Base-by-base conservation (phyloP, 1,140 invertebrate genomes). In the Rhagoletis zephyria region DNA sequence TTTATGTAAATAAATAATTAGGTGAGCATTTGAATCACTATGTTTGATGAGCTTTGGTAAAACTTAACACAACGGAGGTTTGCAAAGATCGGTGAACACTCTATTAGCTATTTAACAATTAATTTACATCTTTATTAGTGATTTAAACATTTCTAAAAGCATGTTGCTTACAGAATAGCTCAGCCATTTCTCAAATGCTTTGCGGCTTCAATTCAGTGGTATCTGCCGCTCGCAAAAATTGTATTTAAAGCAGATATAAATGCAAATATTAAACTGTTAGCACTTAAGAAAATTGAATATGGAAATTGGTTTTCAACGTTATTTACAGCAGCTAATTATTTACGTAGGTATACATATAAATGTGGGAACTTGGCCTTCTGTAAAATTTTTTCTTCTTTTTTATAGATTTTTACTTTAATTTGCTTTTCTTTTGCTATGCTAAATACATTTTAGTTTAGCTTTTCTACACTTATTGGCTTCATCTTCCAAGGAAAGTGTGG, bases 271-370 rank as follows among this genome's bases (percentile, higher is more conserved):
- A 30, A 56, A 81, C 48, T 56, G 74, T 30, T 19, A 59, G 45
- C 74, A 81, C 74, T 81, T 81, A 81, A 14, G 7, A 81, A 81
- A 81, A 81, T 81, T 81, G 48, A 81, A 81, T 81, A 56, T 56
- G 74, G 74, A 81, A 81, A 81, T 81, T 81, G 16, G 48, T 81
- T 81, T 81, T 81, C 48, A 81, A 14, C 14, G 9, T 74, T 74
- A 74, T 81, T 56, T 56, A 30, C n/a, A 56, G 40, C 51, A 56
- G n/a, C 3, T 0, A 19, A 19, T 74, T 74, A 74, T 74, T 74
- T 48, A 48, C 14, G 12, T 48, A 74, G 42, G 67, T 40, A 12
- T 16, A 14, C 40, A 42, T 30, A 7, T 42, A 9, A 45, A 16
- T 74, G 64, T 48, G 42, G 12, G 42, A 40, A 74, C 42, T 74